phyloP scores from a whole-genome alignment of 2,888 invertebrate genomes.

The Ceriagrion tenellum region DNA sequence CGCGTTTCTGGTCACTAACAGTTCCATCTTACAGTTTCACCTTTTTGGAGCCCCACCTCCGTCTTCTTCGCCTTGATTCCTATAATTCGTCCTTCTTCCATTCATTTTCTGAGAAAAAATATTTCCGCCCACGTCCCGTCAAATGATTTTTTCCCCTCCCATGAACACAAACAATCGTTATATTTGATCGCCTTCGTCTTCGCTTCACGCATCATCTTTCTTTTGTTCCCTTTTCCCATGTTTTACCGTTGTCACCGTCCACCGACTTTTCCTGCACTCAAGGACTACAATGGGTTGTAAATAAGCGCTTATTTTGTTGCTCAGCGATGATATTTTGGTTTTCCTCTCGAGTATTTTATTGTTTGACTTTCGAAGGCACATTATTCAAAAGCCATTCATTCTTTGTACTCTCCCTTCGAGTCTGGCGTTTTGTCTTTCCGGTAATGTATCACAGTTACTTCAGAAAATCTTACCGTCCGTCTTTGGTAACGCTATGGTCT shows the following conservation, averaged over 20 bases:
- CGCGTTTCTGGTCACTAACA: neutral
- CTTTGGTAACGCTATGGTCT: neutral
- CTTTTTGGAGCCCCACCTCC: neutral
- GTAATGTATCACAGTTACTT: neutral
- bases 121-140: slow-evolving; percentile 54
- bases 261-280: neutral
- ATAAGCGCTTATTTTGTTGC: slow-evolving; percentile 37
- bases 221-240: slow-evolving; percentile 53
- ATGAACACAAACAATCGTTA: slow-evolving; percentile 57
- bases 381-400: neutral
- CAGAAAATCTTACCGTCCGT: neutral
- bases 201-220: slow-evolving; percentile 31
- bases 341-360: neutral
- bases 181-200: slow-evolving; percentile 54
- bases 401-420: neutral
- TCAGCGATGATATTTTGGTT: slow-evolving; percentile 18
- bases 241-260: slow-evolving; percentile 43
- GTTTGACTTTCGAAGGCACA: neutral
- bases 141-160: slow-evolving; percentile 44
- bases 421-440: neutral
- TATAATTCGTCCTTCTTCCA: slow-evolving; percentile 23
- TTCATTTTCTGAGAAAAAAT: slow-evolving; percentile 28
- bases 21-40: neutral
- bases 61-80: neutral
- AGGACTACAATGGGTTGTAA: slow-evolving; percentile 60